These are phyloP conservation scores for Meloe dianella DNA, from an alignment of 2,888 invertebrate species.

Conservation along the genomic window DNA sequence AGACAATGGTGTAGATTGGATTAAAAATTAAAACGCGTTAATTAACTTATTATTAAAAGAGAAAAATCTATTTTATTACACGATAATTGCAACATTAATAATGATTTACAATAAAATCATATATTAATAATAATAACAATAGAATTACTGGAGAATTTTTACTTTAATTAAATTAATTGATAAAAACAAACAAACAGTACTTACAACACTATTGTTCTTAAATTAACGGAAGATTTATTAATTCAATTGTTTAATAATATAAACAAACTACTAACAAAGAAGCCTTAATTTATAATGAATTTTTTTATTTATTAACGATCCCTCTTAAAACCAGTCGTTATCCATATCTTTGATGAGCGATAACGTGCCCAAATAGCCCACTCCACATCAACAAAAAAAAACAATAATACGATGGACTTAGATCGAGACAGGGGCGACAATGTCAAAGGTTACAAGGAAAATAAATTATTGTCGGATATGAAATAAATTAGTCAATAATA, in stretches of 20 bases:
- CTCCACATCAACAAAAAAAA: background rate
- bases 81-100: background rate
- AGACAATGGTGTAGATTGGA: background rate
- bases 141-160: too few species aligned
- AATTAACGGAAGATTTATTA: background rate
- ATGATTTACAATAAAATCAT: too few species aligned
- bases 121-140: background rate
- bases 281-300: background rate
- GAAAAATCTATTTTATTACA: background rate
- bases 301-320: background rate
- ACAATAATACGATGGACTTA: background rate
- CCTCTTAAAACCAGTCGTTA: background rate
- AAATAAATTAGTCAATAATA: background rate
- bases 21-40: background rate
- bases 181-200: too few species aligned
- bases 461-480: slow-evolving; percentile 2
- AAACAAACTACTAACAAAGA: background rate
- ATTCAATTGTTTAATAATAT: background rate
- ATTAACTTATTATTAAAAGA: too few species aligned
- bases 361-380: background rate
- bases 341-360: background rate
- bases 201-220: background rate
- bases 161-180: too few species aligned
- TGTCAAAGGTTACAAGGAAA: background rate
- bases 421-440: background rate